Percentiles rank a stretch among this genome's conserved stretches.
These are phyloP conservation scores for Syrista parreyssii DNA, from an alignment of 2,888 invertebrate species.

Conservation along the genomic window DNA sequence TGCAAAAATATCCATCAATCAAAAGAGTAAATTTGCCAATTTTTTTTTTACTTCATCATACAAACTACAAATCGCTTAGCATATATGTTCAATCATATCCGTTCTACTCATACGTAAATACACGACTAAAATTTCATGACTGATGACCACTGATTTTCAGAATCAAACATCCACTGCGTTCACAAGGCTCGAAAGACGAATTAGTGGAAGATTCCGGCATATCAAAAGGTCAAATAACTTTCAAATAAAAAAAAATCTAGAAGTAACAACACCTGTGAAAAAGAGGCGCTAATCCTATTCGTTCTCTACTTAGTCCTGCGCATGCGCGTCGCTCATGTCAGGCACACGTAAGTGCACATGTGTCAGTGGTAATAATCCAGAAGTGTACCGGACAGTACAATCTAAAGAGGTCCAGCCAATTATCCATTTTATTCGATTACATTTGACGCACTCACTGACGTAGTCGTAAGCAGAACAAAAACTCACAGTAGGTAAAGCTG, in stretches of 20 bases:
- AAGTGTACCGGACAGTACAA: not conserved
- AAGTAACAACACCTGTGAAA: not conserved
- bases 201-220: not conserved
- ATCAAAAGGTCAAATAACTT: not conserved
- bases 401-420: constrained; percentile 27
- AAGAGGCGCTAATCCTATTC: not conserved
- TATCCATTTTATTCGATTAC: constrained; percentile 51
- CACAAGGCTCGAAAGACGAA: not conserved
- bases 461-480: not conserved
- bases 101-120: not conserved
- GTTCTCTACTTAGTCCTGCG: not conserved
- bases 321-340: not conserved
- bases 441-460: constrained; percentile 15
- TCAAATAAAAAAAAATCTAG: not conserved
- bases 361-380: not conserved
- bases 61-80: not conserved
- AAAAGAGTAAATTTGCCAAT: not conserved
- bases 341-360: not conserved
- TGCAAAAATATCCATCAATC: not conserved
- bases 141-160: not conserved
- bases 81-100: not conserved
- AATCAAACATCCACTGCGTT: not conserved
- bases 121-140: too few relatives aligned
- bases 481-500: not conserved
- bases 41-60: not conserved